phyloP scores from a whole-genome alignment of 2,888 invertebrate genomes.

The Campopleginae sp. region DNA sequence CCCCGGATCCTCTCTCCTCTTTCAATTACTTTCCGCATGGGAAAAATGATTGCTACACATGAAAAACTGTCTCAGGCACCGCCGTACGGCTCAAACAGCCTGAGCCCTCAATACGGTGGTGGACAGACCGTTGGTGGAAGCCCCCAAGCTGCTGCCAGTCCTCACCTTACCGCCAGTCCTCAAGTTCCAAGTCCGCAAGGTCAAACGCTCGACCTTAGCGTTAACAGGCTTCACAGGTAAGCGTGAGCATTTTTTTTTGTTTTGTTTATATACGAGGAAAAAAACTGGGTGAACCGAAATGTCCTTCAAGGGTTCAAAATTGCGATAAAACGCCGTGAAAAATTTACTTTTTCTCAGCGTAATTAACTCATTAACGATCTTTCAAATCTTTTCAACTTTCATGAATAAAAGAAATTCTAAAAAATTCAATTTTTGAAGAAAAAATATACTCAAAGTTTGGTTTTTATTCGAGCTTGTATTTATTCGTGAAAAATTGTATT shows the following conservation, averaged over 20 bases:
- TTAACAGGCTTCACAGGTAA: constrained; percentile 94
- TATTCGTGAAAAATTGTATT: constrained; percentile 32
- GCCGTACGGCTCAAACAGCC: constrained; percentile 87
- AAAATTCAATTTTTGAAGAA: constrained; percentile 2
- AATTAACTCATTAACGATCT: neutral
- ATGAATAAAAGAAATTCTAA: neutral
- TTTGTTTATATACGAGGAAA: constrained; percentile 15
- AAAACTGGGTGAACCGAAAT: constrained; percentile 24
- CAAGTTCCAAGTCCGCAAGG: constrained; percentile 96
- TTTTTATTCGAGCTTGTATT: constrained; percentile 16
- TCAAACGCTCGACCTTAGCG: constrained; percentile 95
- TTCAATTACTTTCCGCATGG: neutral
- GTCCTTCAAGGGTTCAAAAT: constrained; percentile 14
- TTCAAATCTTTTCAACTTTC: neutral
- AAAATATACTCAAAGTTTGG: neutral
- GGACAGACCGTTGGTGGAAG: constrained; percentile 90
- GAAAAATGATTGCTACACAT: constrained; percentile 46
- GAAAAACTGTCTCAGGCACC: constrained; percentile 86
- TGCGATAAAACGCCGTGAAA: neutral
- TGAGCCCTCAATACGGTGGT: constrained; percentile 89
- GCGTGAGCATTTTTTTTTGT: constrained; percentile 25
- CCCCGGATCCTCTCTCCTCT: neutral
- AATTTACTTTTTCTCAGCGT: neutral
- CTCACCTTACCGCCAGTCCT: constrained; percentile 93
- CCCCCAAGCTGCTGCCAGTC: constrained; percentile 94